These are phyloP conservation scores for Acronicta psi DNA, from an alignment of 2,888 invertebrate species.

Conservation along the genomic window DNA sequence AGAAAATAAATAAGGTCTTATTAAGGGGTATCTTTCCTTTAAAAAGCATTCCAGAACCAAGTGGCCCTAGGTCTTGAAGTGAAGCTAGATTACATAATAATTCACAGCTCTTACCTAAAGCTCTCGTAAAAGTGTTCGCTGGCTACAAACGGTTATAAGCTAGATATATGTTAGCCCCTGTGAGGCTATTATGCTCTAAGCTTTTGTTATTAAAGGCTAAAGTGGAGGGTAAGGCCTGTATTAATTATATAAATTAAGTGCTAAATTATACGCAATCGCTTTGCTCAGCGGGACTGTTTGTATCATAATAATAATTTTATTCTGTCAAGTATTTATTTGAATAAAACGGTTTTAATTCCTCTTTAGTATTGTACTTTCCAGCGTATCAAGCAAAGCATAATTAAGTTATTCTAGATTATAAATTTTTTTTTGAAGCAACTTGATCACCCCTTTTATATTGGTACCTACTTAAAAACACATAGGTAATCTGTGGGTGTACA, in stretches of 20 bases:
- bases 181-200: constrained; percentile 27
- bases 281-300: constrained; percentile 1
- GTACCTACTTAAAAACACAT: no score
- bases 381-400: no score
- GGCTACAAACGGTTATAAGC: constrained; percentile 41
- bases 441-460: no score
- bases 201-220: constrained; percentile 35
- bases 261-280: background rate
- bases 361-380: no score
- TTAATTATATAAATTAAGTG: constrained; percentile 26
- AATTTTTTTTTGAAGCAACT: no score
- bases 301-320: constrained; percentile 12
- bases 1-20: no score
- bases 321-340: constrained; percentile 12
- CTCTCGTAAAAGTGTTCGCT: constrained; percentile 32
- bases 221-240: constrained; percentile 16
- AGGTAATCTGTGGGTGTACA: no score
- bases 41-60: constrained; percentile 1
- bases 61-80: background rate
- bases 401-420: no score
- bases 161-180: constrained; percentile 39
- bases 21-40: no score
- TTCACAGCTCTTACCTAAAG: constrained; percentile 17
- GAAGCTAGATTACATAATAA: constrained; percentile 33
- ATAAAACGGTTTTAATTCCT: background rate